phyloP scores from a whole-genome alignment of 2,113 vertebrate species.

The Xiphophorus hellerii region DNA sequence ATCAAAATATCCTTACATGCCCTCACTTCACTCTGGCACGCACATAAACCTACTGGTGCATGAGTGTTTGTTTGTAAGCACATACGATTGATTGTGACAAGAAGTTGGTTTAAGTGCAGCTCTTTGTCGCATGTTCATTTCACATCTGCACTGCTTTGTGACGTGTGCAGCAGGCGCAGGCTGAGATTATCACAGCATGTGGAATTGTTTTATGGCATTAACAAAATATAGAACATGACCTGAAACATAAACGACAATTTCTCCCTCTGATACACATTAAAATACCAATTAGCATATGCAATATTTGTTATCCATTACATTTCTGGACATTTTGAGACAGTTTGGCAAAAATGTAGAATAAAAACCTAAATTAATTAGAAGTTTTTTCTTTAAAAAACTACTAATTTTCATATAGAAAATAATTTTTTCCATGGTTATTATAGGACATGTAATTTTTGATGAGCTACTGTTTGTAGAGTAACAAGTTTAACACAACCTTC shows the following conservation, averaged over 20 bases:
- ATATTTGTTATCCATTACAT: no score
- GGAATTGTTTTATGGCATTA: no score
- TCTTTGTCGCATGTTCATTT: constrained; percentile 45
- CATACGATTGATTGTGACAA: constrained; percentile 36
- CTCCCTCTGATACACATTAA: background rate
- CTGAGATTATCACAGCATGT: background rate
- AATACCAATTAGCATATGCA: no score
- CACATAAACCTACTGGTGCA: constrained; percentile 41
- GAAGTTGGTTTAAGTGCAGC: constrained; percentile 43
- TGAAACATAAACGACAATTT: background rate
- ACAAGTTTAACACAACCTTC: background rate
- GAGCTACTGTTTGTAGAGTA: background rate
- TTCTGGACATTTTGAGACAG: background rate
- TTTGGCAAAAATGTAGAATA: background rate
- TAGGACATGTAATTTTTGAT: background rate
- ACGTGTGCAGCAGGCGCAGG: constrained; percentile 11
- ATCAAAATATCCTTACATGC: constrained; percentile 73
- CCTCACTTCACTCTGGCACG: constrained; percentile 29
- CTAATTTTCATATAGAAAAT: no score
- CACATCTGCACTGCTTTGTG: constrained; percentile 12
- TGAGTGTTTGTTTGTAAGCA: constrained; percentile 40
- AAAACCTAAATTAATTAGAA: background rate
- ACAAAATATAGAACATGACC: background rate
- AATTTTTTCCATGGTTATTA: no score
- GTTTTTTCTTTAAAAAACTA: background rate